phyloP scores from a whole-genome alignment of 2,113 vertebrate genomes.

The Phrynosoma platyrhinos region DNA sequence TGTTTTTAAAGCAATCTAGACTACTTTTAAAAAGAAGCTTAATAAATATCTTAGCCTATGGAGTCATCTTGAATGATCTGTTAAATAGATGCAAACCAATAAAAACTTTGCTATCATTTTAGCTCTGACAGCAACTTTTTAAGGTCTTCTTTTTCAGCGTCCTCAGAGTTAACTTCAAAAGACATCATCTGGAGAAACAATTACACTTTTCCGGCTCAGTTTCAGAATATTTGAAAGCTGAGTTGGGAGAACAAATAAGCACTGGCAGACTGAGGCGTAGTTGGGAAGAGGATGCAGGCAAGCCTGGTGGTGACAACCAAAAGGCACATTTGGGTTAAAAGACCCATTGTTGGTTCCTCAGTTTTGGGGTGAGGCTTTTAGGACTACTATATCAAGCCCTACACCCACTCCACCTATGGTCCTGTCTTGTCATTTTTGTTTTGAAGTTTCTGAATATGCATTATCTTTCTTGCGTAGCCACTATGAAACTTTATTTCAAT shows the following conservation, averaged over 20 bases:
- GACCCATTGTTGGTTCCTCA: background rate
- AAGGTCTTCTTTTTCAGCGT: slow-evolving; percentile 3
- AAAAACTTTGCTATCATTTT: background rate
- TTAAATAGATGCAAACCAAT: background rate
- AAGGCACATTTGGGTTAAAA: slow-evolving; percentile 39
- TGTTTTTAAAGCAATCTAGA: too few relatives aligned
- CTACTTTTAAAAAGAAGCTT: background rate
- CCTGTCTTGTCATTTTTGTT: background rate
- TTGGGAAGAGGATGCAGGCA: slow-evolving; percentile 10
- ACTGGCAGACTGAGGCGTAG: slow-evolving; percentile 26
- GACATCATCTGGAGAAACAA: slow-evolving; percentile 44
- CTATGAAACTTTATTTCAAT: background rate
- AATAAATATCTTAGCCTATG: background rate
- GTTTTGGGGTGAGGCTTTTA: rapidly evolving
- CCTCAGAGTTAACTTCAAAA: slow-evolving; percentile 41
- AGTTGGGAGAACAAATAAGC: slow-evolving; percentile 45
- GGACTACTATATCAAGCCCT: background rate
- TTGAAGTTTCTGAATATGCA: background rate
- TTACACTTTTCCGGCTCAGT: slow-evolving; percentile 38
- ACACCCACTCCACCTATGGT: background rate
- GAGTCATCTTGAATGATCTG: background rate
- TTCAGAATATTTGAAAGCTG: slow-evolving; percentile 52
- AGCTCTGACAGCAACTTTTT: background rate
- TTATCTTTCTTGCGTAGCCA: background rate
- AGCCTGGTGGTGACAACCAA: background rate